Evolutionary conservation across 2,113 vertebrate species (phyloP).

Genomic region (Lepisosteus oculatus): DNA sequence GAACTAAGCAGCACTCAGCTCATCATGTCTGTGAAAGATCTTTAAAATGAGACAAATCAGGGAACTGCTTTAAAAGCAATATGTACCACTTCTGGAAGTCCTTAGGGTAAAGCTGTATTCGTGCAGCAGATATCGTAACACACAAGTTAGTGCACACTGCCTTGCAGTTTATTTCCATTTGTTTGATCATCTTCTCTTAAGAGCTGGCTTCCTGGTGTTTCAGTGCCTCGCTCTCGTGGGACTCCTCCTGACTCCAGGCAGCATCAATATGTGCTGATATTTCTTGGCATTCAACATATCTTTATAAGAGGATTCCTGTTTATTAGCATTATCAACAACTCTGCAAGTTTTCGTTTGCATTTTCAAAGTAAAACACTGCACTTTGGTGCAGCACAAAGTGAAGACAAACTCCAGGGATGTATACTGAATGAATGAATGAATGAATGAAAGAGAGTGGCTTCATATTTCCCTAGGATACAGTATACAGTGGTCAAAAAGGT

Average conservation of each 20-base stretch:
- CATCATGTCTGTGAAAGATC: slow-evolving; percentile 1
- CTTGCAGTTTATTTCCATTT: neutral
- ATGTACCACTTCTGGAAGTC: neutral
- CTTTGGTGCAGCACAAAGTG: no score
- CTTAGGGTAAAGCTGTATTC: neutral
- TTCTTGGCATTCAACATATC: neutral
- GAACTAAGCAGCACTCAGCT: neutral
- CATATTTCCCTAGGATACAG: no score
- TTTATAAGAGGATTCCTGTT: neutral
- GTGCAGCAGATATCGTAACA: neutral
- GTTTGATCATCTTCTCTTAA: neutral
- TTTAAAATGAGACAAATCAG: slow-evolving; percentile 10
- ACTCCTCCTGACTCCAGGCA: neutral
- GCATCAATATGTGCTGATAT: neutral
- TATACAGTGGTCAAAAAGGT: no score
- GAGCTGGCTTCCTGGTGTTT: neutral
- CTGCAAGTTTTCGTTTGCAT: neutral
- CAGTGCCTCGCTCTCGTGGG: neutral
- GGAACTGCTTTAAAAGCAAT: slow-evolving; percentile 10
- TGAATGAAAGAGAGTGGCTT: no score
- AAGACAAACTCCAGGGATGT: no score
- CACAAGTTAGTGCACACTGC: neutral
- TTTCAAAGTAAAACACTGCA: neutral
- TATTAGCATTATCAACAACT: neutral
- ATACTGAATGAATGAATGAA: no score